phyloP scores from a whole-genome alignment of 1,140 invertebrate genomes.

The Trichogramma pretiosum region DNA sequence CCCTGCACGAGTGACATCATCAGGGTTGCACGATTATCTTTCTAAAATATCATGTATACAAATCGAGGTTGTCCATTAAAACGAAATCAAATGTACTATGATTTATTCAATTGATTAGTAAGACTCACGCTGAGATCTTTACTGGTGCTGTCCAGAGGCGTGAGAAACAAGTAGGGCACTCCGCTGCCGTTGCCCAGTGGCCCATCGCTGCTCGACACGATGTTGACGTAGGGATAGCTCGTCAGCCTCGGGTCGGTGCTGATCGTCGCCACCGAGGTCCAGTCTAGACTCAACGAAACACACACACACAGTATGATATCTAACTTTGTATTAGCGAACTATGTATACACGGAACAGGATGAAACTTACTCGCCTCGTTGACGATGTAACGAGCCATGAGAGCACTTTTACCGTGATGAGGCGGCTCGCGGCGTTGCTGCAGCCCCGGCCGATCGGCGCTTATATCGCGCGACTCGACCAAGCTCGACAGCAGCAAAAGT shows the following conservation, averaged over 20 bases:
- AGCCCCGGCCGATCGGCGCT: too few species aligned
- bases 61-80: background rate
- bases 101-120: background rate
- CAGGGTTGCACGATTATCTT: conserved; percentile 56
- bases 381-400: conserved; percentile 49
- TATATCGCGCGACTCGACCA: too few species aligned
- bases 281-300: conserved; percentile 44
- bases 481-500: too few species aligned
- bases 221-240: conserved; percentile 65
- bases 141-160: conserved; percentile 65
- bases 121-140: conserved; percentile 56
- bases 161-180: conserved; percentile 68
- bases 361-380: conserved; percentile 40
- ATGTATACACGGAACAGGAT: background rate
- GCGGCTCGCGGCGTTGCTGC: too few species aligned
- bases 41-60: conserved; percentile 35
- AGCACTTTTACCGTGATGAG: conserved; percentile 38
- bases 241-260: conserved; percentile 52
- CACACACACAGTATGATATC: background rate
- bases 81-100: background rate
- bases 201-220: conserved; percentile 68
- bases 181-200: conserved; percentile 58
- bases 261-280: conserved; percentile 65
- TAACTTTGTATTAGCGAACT: background rate
- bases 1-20: conserved; percentile 61